Evolutionary conservation across 2,888 invertebrate genomes (phyloP), one percentile per base, ranked within the genome.

Genomic region (Ectemnius cavifrons): DNA sequence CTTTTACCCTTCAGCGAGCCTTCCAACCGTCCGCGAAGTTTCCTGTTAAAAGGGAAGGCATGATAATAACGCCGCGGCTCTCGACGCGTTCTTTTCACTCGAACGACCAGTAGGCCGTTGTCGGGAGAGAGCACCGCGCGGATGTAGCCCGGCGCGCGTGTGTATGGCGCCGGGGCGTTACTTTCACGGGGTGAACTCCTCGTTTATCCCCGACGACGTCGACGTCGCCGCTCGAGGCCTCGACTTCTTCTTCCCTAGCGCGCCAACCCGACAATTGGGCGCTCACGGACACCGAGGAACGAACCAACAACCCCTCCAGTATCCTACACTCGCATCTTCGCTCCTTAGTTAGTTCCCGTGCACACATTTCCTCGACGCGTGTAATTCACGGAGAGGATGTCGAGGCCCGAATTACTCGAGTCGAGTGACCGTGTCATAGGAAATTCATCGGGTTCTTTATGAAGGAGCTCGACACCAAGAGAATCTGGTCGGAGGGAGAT

Each of bases 11-110:
- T 70, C 73, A 73, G 72, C 80, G 75, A 79, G 74, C 58, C 77
- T 66, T 71, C 83, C 68, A 79, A 75, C 74, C 75, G 71, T 72
- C 72, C 79, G 75, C 77, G 73, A 74, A 81, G 83, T 81, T 83
- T 83, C 76, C 81, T 81, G 83, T 83, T 83, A 83, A 83, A 83
- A 80, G 72, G 75, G 77, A 77, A 77, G 83, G 74, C 71, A 75
- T 77, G 75, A 80, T 79, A 82, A 82, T 82, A 82, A 82, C 83
- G 74, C 69, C 77, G 79, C 66, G 79, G 71, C 77, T 79, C 80
- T 79, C 76, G 71, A 74, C 79, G 71, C 79, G 76, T 60, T 82
- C 83, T 82, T 82, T 82, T 82, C 82, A 82, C 79, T 71, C 72
- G 73, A 80, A 79, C 79, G 80, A 82, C 77, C 78, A 73, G 72